These are phyloP conservation scores for Drosophila merina DNA, from an alignment of 2,888 invertebrate species.

Conservation along the genomic window DNA sequence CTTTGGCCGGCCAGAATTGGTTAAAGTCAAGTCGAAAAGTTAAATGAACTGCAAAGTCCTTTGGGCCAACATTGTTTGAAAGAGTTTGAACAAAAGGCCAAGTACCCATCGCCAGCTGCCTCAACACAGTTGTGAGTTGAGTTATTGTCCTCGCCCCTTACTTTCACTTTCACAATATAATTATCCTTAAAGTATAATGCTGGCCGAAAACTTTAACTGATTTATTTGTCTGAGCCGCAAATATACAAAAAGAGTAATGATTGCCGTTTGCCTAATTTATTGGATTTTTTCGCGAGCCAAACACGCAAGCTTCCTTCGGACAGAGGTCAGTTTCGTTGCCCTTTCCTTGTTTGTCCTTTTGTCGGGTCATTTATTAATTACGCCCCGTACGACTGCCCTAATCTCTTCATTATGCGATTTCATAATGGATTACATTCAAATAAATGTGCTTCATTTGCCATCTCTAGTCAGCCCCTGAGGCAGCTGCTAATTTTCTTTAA, in stretches of 20 bases:
- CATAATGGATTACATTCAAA: slow-evolving; percentile 80
- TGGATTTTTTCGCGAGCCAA: slow-evolving; percentile 56
- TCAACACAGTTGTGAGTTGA: slow-evolving; percentile 28
- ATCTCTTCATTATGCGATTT: slow-evolving; percentile 79
- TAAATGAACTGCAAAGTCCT: slow-evolving; percentile 78
- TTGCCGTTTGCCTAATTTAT: slow-evolving; percentile 72
- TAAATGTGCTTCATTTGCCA: slow-evolving; percentile 73
- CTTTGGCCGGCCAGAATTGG: slow-evolving; percentile 33
- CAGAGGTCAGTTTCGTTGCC: slow-evolving; percentile 23
- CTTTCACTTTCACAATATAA: neutral
- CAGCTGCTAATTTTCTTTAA: slow-evolving; percentile 73
- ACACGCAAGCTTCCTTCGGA: slow-evolving; percentile 60
- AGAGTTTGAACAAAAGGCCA: slow-evolving; percentile 57
- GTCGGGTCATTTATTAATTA: slow-evolving; percentile 77
- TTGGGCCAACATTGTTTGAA: slow-evolving; percentile 49
- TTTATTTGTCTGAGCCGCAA: slow-evolving; percentile 60
- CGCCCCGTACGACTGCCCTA: slow-evolving; percentile 72
- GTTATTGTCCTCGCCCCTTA: slow-evolving; percentile 14
- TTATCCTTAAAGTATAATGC: slow-evolving; percentile 21
- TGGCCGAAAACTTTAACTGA: slow-evolving; percentile 46
- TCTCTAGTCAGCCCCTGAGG: slow-evolving; percentile 15
- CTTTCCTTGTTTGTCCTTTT: slow-evolving; percentile 9
- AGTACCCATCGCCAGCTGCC: slow-evolving; percentile 60
- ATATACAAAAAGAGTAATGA: slow-evolving; percentile 63
- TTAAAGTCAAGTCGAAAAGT: slow-evolving; percentile 62